Percentiles rank a stretch among this genome's conserved stretches.
Conservation (phyloP, 2,888 invertebrate genomes). For the Athrips mouffetella region DNA sequence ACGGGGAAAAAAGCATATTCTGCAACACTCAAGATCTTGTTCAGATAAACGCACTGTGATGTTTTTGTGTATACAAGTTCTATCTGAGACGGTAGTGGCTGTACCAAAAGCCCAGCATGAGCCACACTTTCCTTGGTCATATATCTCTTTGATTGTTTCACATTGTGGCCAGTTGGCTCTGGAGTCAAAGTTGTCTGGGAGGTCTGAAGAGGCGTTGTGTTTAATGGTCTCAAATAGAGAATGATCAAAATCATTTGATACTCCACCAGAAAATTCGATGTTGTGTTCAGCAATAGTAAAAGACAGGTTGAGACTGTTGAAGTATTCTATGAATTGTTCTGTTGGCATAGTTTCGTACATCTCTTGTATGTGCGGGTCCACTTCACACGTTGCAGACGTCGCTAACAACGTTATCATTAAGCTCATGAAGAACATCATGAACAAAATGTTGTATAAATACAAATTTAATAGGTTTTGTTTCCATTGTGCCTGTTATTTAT, state of each 20-base stretch:
- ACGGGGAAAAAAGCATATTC: too few relatives aligned
- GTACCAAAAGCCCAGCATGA: constrained; percentile 93
- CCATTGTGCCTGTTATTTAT: too few relatives aligned
- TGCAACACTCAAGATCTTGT: constrained; percentile 85
- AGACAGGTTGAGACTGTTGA: neutral
- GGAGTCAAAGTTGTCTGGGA: constrained; percentile 88
- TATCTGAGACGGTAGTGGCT: constrained; percentile 88
- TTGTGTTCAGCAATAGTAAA: neutral
- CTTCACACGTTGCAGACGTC: neutral
- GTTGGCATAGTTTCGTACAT: neutral
- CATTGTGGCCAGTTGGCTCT: constrained; percentile 87
- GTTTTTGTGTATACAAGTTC: constrained; percentile 85
- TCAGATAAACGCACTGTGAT: constrained; percentile 81
- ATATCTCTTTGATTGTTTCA: constrained; percentile 83
- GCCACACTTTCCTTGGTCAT: constrained; percentile 89
- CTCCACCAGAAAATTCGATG: neutral
- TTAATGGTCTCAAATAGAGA: neutral
- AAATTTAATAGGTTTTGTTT: too few relatives aligned
- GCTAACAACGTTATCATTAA: neutral
- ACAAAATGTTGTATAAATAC: too few relatives aligned
- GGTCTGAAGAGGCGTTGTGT: constrained; percentile 27
- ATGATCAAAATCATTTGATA: neutral
- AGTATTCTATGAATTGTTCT: neutral
- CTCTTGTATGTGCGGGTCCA: neutral
- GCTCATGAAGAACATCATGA: neutral